These are phyloP conservation scores for Leptopilina boulardi DNA, from an alignment of 1,140 invertebrate species.

Conservation along the genomic window DNA sequence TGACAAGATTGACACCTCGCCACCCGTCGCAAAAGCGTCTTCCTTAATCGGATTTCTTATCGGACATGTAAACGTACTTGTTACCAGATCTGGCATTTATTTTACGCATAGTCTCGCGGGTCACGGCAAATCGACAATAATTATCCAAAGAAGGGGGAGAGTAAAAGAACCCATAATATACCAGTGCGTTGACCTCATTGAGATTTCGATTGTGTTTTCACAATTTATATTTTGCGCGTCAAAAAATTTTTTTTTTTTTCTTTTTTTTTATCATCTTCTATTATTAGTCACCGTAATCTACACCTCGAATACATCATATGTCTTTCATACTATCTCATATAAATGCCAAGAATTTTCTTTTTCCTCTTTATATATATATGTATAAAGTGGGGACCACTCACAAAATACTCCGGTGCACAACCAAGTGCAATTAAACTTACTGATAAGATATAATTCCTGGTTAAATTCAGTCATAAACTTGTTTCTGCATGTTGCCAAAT, in stretches of 20 bases:
- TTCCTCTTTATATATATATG: too few relatives aligned
- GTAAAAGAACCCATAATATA: slow-evolving; percentile 34
- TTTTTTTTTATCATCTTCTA: slow-evolving; percentile 67
- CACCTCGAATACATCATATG: slow-evolving; percentile 49
- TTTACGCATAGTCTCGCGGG: slow-evolving; percentile 38
- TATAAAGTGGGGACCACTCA: neutral
- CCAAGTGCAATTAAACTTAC: neutral
- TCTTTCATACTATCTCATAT: neutral
- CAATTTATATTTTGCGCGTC: slow-evolving; percentile 61
- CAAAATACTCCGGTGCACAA: neutral
- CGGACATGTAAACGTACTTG: too few relatives aligned
- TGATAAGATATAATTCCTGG: neutral
- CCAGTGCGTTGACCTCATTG: slow-evolving; percentile 62
- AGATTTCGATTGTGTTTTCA: slow-evolving; percentile 64
- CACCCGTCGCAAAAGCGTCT: too few relatives aligned
- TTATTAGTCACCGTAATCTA: slow-evolving; percentile 67
- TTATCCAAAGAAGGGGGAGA: slow-evolving; percentile 24
- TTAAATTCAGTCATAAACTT: neutral
- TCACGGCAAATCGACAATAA: slow-evolving; percentile 18
- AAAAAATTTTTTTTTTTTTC: too few relatives aligned
- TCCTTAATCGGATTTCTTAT: too few relatives aligned
- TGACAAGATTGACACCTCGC: slow-evolving; percentile 36
- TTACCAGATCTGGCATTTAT: neutral
- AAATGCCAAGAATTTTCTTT: slow-evolving; percentile 16
- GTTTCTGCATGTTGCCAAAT: neutral